Evolutionary conservation across 2,113 vertebrate genomes (phyloP), one percentile per base, ranked within the genome.

Genomic region (Proterorhinus semilunaris): DNA sequence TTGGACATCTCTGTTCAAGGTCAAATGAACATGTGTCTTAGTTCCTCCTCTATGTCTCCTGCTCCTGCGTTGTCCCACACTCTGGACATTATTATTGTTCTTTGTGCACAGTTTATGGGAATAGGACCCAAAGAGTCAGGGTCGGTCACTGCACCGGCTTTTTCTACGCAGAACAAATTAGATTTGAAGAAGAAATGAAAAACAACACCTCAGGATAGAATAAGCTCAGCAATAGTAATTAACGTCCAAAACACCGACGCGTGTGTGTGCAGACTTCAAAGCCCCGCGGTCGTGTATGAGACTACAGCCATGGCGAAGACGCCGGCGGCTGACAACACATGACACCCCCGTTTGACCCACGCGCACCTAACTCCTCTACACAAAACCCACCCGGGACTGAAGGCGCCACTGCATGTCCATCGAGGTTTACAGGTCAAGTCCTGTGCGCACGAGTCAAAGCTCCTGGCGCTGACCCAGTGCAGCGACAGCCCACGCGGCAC

Each of bases 231-330:
- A 42, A 42, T 42, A 13, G 46, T 47, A 42, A 42, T 6, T 13
- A 42, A 61, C 8, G 58, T 63, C 44, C 45, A 48, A 21, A 45
- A 63, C 10, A 44, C 13, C 13, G 13, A 21, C 3, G 45, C 15
- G 7, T 63, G 62, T 63, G 59, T 27, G 75, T 63, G 63, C 70
- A 58, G 61, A 55, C 67, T 77, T 74, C 75, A 66, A 68, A 73
- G 77, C 65, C 67, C 75, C 53, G 66, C 76, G 81, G 79, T 67
- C 75, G 71, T 45, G 74, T 79, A 74, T 15, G 72, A 71, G 75
- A 72, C 78, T 15, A 71, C 63, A 46, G 70, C 68, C 77, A 7
- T 61, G 65, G 53, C 59, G 17, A 50, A 16, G 27, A 61, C 62
- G 71, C 72, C 68, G 64, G 61, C 72, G 71, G 79, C 71, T 75